Base-by-base conservation (phyloP, 2,888 invertebrate genomes). In the Drosophila anceps region DNA sequence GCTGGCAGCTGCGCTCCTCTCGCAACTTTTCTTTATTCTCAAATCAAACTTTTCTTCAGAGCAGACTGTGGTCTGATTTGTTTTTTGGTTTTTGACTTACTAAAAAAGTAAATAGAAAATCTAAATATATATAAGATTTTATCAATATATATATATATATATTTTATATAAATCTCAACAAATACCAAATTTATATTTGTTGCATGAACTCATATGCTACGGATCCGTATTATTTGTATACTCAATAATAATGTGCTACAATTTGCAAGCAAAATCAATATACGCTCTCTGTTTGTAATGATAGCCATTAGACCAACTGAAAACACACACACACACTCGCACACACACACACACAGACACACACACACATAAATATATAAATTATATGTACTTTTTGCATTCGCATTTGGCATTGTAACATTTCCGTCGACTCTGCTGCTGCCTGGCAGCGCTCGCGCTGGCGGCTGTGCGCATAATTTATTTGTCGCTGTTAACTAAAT, bases 401-500 rank as follows among this genome's bases (percentile, higher is more conserved):
- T 39, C 18, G 18, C 39, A 54, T 39, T 18, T 54, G 54, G n/a
- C 54, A 54, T 60, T 61, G 60, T 27, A 55, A 55, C 73, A 65
- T 71, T 82, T 83, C 76, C 76, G 69, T 15, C 44, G n/a, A n/a
- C 27, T 2, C 50, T 7, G 18, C 50, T 18, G 37, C 37, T 39
- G 15, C 15, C 37, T 39, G 13, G n/a, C n/a, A 24, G 46, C 24
- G 15, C 44, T 37, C 37, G 31, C 27, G 3, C 37, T 41, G 10
- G 4, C 46, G 54, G 41, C 46, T 50, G 55, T 41, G 18, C 37
- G 50, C 58, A 73, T 84, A 81, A 84, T 87, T 89, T 84, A 89
- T 89, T 70, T 80, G 70, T 70, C 67, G 66, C 64, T 78, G 48
- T 66, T 75, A 89, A 79, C 88, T 79, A 69, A 87, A 84, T 87